Conservation (phyloP, 2,888 invertebrate species). For the Bugulina stolonifera region DNA sequence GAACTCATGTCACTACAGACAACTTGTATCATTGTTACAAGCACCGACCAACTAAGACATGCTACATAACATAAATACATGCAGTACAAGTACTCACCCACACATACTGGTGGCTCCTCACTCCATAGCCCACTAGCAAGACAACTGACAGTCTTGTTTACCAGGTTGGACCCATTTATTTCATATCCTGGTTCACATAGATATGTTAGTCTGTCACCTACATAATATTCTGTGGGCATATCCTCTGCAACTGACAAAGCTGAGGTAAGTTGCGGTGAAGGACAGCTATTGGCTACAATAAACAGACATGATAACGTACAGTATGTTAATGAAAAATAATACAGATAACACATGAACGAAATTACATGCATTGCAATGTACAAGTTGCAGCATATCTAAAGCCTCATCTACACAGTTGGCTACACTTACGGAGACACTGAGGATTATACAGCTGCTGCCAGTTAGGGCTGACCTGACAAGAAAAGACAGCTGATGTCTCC, state of each 20-base stretch:
- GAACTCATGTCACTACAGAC: too few species aligned
- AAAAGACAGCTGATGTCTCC: neutral
- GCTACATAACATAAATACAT: too few species aligned
- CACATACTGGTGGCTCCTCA: neutral
- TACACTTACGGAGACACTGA: neutral
- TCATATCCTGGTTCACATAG: neutral
- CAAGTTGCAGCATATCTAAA: too few species aligned
- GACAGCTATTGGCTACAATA: neutral
- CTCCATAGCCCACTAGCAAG: conserved; percentile 2
- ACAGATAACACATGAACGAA: too few species aligned
- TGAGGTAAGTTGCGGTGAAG: neutral
- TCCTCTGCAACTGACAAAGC: too few species aligned
- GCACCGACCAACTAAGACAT: too few species aligned
- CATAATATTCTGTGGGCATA: too few species aligned
- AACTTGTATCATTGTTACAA: too few species aligned
- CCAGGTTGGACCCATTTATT: neutral
- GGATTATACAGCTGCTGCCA: neutral
- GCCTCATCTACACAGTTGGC: too few species aligned
- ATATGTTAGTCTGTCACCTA: conserved; percentile 8
- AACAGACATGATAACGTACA: too few species aligned
- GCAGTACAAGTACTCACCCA: conserved; percentile 7
- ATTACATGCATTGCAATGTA: too few species aligned
- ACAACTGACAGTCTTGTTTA: neutral
- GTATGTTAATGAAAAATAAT: too few species aligned
- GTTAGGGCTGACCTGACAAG: neutral